Conservation (phyloP, 2,888 invertebrate species). For the Polymixis flavicincta region DNA sequence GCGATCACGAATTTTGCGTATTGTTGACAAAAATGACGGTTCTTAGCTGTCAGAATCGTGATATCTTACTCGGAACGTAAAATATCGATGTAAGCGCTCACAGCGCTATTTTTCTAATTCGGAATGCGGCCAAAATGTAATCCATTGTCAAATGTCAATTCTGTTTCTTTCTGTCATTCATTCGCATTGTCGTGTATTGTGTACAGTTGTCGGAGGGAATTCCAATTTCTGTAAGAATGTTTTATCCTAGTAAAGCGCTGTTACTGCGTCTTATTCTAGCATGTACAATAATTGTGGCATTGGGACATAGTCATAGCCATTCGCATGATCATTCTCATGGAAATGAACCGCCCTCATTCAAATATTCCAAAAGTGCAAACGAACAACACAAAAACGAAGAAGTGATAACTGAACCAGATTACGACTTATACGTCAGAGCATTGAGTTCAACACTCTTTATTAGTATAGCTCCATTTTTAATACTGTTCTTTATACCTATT, state of each 20-base stretch:
- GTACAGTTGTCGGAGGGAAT: constrained; percentile 33
- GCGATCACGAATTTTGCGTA: no score
- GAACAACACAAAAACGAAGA: constrained; percentile 88
- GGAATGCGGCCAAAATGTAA: no score
- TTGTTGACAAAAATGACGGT: no score
- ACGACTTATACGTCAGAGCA: constrained; percentile 94
- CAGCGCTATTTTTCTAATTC: no score
- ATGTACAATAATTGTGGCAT: constrained; percentile 67
- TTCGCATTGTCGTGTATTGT: constrained; percentile 32
- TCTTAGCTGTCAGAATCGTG: no score
- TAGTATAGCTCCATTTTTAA: constrained; percentile 98
- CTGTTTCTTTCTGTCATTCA: constrained; percentile 27
- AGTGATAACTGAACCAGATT: constrained; percentile 77
- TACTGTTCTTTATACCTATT: constrained; percentile 97
- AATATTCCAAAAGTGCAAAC: constrained; percentile 94
- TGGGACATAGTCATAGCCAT: constrained; percentile 84
- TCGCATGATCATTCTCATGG: constrained; percentile 85
- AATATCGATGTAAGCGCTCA: no score
- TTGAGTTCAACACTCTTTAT: constrained; percentile 97
- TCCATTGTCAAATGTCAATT: background rate
- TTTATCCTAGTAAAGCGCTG: constrained; percentile 66
- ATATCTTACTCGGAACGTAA: no score
- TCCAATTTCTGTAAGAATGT: constrained; percentile 65
- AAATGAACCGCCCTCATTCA: constrained; percentile 93
- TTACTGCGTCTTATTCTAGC: constrained; percentile 69